These are phyloP conservation scores for Eudemis profundana DNA, from an alignment of 2,888 invertebrate species.

Conservation along the genomic window DNA sequence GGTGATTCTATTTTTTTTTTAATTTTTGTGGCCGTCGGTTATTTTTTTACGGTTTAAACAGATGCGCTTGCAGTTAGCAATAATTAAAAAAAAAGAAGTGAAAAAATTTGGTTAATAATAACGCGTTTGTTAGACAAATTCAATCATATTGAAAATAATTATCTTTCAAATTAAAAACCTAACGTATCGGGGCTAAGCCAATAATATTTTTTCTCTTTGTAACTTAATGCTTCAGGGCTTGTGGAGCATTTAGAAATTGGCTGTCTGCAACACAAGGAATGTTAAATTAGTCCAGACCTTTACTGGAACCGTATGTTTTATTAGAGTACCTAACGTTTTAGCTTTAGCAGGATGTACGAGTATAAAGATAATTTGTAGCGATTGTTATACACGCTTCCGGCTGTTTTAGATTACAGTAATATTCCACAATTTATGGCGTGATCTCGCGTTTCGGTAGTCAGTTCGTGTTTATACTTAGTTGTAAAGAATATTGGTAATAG, in stretches of 20 bases:
- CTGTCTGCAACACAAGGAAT: slow-evolving; percentile 18
- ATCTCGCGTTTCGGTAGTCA: neutral
- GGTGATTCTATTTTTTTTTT: neutral
- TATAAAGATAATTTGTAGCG: slow-evolving; percentile 13
- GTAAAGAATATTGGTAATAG: neutral
- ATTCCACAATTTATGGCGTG: neutral
- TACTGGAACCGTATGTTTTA: slow-evolving; percentile 8
- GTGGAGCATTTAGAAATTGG: slow-evolving; percentile 18
- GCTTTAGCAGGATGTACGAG: slow-evolving; percentile 15
- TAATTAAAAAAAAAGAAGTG: neutral
- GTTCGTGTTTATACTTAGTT: neutral
- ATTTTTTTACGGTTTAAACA: neutral
- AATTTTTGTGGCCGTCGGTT: neutral
- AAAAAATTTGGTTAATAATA: neutral
- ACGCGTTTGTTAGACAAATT: neutral
- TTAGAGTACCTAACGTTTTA: neutral
- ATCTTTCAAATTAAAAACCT: neutral
- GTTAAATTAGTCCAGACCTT: slow-evolving; percentile 18
- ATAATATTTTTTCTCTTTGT: slow-evolving; percentile 9
- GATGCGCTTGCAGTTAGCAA: neutral
- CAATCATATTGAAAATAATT: neutral
- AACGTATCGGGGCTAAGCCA: neutral
- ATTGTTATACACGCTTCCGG: slow-evolving; percentile 12
- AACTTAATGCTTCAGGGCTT: slow-evolving; percentile 8
- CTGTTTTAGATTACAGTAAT: slow-evolving; percentile 21